Evolutionary conservation across 2,113 vertebrate genomes (phyloP).

Genomic region (Typhlomys cinereus): DNA sequence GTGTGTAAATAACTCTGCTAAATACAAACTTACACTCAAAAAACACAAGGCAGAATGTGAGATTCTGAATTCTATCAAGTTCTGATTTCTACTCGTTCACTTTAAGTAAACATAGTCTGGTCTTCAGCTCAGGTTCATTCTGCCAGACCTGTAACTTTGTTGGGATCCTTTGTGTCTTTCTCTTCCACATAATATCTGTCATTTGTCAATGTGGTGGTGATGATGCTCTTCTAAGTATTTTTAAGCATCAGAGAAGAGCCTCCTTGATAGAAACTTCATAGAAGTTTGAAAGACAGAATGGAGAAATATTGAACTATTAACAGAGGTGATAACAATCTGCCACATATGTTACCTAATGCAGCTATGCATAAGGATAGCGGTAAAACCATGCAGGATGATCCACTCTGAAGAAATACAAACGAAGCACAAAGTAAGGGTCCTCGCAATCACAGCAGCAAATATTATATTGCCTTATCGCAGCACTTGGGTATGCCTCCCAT

Average conservation of each 20-base stretch:
- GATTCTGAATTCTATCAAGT: background rate
- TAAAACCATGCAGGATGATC: background rate
- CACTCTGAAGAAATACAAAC: constrained; percentile 11
- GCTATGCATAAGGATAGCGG: background rate
- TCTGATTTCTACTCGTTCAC: background rate
- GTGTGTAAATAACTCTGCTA: background rate
- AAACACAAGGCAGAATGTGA: background rate
- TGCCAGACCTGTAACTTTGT: background rate
- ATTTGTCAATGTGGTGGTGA: background rate
- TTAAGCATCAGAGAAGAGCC: background rate
- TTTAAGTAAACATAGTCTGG: background rate
- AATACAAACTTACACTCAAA: background rate
- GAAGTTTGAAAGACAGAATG: background rate
- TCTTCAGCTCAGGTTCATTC: background rate
- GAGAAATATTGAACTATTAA: background rate
- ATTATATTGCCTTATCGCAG: background rate
- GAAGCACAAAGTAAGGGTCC: background rate
- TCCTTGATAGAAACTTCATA: constrained; percentile 36
- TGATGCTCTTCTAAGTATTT: background rate
- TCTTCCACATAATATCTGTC: background rate
- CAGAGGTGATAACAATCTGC: background rate
- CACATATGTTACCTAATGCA: background rate
- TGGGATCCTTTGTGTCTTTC: background rate
- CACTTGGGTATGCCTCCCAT: background rate
- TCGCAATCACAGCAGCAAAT: background rate